Base-by-base conservation (phyloP, 2,113 vertebrate species). In the Caranx melampygus region DNA sequence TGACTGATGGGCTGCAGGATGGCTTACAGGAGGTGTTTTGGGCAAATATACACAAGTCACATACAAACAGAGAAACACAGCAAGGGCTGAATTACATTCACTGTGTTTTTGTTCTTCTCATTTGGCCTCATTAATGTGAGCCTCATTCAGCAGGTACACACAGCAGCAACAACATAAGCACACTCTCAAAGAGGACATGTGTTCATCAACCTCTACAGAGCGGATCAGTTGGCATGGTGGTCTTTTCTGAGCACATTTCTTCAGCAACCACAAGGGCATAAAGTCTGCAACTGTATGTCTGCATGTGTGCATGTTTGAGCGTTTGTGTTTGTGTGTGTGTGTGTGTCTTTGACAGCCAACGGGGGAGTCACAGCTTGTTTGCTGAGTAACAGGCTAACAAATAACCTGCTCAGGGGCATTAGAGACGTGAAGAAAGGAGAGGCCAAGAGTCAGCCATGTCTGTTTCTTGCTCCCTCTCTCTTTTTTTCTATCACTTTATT, bases 301-400 rank as follows among this genome's bases (percentile, higher is more conserved):
- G 62, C 20, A 42, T 16, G 12, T 72, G 42, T 76, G 78, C 75
- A 59, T 37, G 12, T 71, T 63, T 82, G 64, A 67, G 51, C 51
- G 20, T 71, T 55, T 63, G 49, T 51, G 12, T 77, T 12, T 70
- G 26, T 20, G 47, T 65, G 10, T 44, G 49, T 37, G 45, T 80
- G 67, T 42, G 54, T 86, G 73, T 69, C 34, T 76, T 62, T 91
- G 83, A 87, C 89, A 88, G 78, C 78, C 75, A 75, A 11, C 16
- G 35, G 73, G 83, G 58, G 63, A 92, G 81, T 87, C 79, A 63
- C 77, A 83, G 78, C 76, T 84, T 88, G 85, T 91, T 90, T 80
- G 69, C 83, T 82, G 87, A 76, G 82, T 88, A 91, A 89, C 87
- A 75, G 81, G 66, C 86, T 90, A 89, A 91, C 84, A 93, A 90